Base-by-base conservation (phyloP, 2,797 vertebrate species). In the Oceanodroma leucorhoa region DNA sequence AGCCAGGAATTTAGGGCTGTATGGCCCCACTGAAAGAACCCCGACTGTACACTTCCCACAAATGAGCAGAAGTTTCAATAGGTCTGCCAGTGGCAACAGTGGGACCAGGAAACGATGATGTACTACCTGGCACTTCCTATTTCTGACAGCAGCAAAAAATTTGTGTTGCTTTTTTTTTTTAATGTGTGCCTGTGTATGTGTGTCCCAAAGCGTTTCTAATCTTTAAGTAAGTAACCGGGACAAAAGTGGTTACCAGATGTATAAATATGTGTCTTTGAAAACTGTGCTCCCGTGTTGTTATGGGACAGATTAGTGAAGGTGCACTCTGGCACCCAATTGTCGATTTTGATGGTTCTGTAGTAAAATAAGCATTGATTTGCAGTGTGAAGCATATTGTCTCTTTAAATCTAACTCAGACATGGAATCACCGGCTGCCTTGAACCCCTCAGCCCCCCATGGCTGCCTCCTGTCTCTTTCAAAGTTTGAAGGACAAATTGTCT, bases 1-100 rank as follows among this genome's bases (percentile, higher is more conserved):
- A 1, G 99, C 99, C 89, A 98, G 99, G 88, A 99, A 99, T 97
- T 97, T 99, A 73, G 99, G 99, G 13, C 97, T 99, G 1, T 99
- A 99, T 14, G 99, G 99, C 15, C 99, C 99, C 21, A 99, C 99
- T 2, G 98, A 99, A 77, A 98, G 99, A 97, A 99, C 99, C 0
- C 99, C 99, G 27, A 98, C 98, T 1, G 98, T 99, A 54, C 98
- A 99, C 95, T 99, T 99, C 87, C 99, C 99, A 24, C 99, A 99
- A 62, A 99, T 99, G 98, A 99, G 98, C 98, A 98, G 97, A 95
- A 98, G 98, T 94, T 98, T 99, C 94, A 98, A 67, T 96, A 98
- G 97, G 55, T 65, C 98, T 12, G 89, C 97, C 11, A 96, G 96
- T 30, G 98, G 98, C 22, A 97, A 83, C 38, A 97, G 98, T 0